Base-by-base conservation (phyloP, 2,113 vertebrate species). In the Papio anubis region DNA sequence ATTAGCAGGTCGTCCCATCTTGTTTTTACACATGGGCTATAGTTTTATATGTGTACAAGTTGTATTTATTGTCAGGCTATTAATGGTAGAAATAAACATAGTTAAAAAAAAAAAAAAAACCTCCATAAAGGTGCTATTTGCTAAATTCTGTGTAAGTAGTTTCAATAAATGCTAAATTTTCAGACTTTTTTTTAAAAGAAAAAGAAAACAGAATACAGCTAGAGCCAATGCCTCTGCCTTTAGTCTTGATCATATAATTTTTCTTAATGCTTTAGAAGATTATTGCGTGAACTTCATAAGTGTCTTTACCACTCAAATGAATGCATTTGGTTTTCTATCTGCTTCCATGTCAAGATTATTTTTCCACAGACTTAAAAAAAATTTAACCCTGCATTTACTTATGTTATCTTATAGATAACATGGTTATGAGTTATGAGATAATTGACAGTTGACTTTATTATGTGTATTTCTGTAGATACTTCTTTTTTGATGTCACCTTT, bases 121-220 rank as follows among this genome's bases (percentile, higher is more conserved):
- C 78, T 88, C 80, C 52, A 84, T 23, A 64, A 84, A 43, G 4
- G 23, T 87, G 21, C 57, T 61, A 80, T 70, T 84, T 73, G 18
- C 70, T 79, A 48, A 79, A 68, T 76, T 96, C 83, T 68, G 17
- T 92, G 43, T 70, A 20, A 68, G 35, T 38, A 83, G 75, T 68
- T 97, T 93, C 43, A 82, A 72, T 64, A 94, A 75, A 55, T 43
- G 73, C 10, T 64, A 66, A 32, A 13, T 57, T 96, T 94, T 27
- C 8, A 89, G 23, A 48, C 35, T 94, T 50, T 40, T 20, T 43
- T 70, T 52, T 82, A n/a, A 30, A 68, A 88, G 50, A 92, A 6
- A 89, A 89, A 61, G 45, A 30, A 48, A 52, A 86, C 66, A 85
- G 57, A 59, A 61, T 50, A 87, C 90, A 82, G 48, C 17, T 48